A percentile compares a stretch with the other conserved stretches of the same genome.
phyloP scores from a whole-genome alignment of 1,140 invertebrate genomes.

The Bilobella aurantiaca region DNA sequence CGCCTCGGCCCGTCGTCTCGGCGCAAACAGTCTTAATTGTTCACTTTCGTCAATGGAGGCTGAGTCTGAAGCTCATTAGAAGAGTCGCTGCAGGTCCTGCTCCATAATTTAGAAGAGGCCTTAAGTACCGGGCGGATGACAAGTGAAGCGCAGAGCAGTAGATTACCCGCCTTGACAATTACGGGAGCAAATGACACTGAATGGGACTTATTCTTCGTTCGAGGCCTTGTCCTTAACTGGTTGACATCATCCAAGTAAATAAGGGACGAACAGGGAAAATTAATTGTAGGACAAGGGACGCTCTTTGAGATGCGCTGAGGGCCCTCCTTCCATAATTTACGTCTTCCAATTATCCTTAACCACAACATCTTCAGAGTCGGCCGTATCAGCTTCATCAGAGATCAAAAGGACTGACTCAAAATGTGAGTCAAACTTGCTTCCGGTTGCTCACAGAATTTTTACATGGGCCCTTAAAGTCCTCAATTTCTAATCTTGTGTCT shows the following conservation, averaged over 20 bases:
- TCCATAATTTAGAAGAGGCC: background rate
- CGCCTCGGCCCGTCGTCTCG: background rate
- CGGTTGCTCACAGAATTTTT: too few species aligned
- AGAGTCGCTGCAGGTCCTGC: too few species aligned
- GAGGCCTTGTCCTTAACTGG: background rate
- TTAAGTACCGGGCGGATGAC: background rate
- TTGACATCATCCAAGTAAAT: background rate
- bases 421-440: too few species aligned
- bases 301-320: background rate
- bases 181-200: background rate
- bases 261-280: background rate
- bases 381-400: background rate
- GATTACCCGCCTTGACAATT: background rate
- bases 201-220: background rate
- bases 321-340: conserved; percentile 3
- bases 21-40: background rate
- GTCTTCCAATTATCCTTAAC: background rate
- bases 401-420: too few species aligned
- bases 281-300: background rate
- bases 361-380: background rate
- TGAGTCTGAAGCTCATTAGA: background rate
- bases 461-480: too few species aligned
- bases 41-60: background rate
- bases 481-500: too few species aligned
- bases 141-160: background rate